Percentiles rank a stretch among this genome's conserved stretches.
Conservation (phyloP, 92 coral and sea anemone species). For the Bergia puertoricense region DNA sequence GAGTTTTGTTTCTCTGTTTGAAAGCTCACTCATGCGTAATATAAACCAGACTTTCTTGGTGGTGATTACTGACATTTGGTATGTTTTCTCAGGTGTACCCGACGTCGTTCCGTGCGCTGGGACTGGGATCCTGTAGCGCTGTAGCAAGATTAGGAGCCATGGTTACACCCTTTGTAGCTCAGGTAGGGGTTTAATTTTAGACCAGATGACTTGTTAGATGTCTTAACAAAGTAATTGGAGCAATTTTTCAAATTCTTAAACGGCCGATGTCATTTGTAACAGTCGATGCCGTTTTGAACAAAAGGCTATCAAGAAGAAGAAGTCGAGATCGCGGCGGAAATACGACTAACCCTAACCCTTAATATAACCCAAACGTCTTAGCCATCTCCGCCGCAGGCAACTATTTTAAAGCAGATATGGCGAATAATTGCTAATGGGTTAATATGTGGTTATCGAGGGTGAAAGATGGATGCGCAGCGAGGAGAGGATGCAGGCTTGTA, state of each 20-base stretch:
- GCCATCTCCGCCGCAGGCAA: no score
- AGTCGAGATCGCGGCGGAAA: no score
- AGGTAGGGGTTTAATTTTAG: constrained; percentile 37
- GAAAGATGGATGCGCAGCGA: no score
- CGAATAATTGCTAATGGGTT: no score
- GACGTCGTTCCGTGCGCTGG: constrained; percentile 73
- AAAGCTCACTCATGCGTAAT: background rate
- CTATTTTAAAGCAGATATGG: no score
- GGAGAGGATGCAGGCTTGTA: background rate
- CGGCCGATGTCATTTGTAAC: no score
- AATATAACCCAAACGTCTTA: no score
- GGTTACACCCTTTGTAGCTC: constrained; percentile 80
- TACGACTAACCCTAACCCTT: no score
- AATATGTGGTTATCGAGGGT: no score
- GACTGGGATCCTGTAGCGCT: constrained; percentile 76
- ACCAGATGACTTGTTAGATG: background rate
- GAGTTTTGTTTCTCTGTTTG: no score
- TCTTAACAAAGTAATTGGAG: background rate
- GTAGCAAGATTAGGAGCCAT: constrained; percentile 79
- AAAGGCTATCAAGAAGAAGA: no score
- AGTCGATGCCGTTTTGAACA: no score
- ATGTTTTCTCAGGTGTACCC: constrained; percentile 64
- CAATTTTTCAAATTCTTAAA: background rate
- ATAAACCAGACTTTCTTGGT: background rate
- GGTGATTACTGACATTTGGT: background rate